Conservation (phyloP, 2,888 invertebrate species). For the Scaptomyza flava region DNA sequence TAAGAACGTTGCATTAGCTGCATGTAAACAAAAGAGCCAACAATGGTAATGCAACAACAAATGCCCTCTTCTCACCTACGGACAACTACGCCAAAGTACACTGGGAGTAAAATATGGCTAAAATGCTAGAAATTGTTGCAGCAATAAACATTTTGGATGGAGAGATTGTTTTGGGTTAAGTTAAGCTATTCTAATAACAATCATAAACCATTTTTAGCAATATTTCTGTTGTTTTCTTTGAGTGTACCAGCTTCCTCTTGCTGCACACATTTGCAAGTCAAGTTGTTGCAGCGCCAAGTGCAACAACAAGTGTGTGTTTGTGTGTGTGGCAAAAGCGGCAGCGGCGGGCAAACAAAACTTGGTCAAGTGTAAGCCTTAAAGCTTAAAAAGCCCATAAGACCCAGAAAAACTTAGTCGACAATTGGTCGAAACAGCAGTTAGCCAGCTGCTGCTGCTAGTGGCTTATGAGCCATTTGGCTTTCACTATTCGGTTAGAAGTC, state of each 20-base stretch:
- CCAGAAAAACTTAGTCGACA: slow-evolving; percentile 48
- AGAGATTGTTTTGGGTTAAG: neutral
- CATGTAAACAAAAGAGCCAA: slow-evolving; percentile 60
- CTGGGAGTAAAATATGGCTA: neutral
- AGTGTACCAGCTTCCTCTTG: slow-evolving; percentile 11
- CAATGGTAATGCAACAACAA: slow-evolving; percentile 23
- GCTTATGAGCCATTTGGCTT: slow-evolving; percentile 57
- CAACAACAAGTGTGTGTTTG: slow-evolving; percentile 47
- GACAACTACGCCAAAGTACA: neutral
- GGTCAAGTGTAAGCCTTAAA: slow-evolving; percentile 71
- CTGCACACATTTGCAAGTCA: slow-evolving; percentile 52
- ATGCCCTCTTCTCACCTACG: neutral
- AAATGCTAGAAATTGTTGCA: neutral
- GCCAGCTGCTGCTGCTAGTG: slow-evolving; percentile 52
- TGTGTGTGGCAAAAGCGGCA: slow-evolving; percentile 46
- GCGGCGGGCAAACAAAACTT: slow-evolving; percentile 42
- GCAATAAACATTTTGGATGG: neutral
- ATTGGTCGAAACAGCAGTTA: slow-evolving; percentile 53
- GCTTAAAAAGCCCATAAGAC: slow-evolving; percentile 41
- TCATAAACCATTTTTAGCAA: neutral
- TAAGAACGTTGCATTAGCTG: slow-evolving; percentile 61
- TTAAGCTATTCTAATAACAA: neutral
- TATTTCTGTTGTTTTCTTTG: neutral
- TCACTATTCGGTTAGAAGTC: slow-evolving; percentile 18
- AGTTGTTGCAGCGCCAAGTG: slow-evolving; percentile 58